Conservation (phyloP, 2,888 invertebrate species). For the Sarcophaga rosellei region DNA sequence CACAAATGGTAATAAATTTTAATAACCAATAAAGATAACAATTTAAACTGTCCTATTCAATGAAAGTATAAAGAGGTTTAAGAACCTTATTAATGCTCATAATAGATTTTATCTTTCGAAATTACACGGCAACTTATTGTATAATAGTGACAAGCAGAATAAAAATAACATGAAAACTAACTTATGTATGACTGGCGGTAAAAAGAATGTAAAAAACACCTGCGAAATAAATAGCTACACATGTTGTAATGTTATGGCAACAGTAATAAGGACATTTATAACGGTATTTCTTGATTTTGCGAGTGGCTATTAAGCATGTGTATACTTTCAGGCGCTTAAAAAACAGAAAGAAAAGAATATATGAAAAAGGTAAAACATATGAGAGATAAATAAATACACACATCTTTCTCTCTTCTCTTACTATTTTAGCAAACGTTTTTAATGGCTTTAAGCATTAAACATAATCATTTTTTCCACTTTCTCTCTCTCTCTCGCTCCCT, state of each 20-base stretch:
- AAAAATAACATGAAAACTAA: no score
- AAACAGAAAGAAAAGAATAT: neutral
- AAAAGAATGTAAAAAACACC: neutral
- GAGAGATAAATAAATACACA: neutral
- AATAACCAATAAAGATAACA: no score
- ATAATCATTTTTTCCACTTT: neutral
- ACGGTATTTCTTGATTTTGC: neutral
- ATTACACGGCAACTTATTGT: no score
- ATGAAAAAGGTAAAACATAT: neutral
- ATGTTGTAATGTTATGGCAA: neutral
- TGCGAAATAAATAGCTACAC: no score
- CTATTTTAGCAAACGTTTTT: neutral
- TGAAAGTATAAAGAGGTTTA: no score
- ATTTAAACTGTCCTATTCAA: no score
- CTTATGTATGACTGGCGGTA: no score
- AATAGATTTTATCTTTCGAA: no score
- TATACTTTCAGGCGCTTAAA: conserved; percentile 1
- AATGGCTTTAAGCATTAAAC: neutral
- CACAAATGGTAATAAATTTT: no score
- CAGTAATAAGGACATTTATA: conserved; percentile 1
- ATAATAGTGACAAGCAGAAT: no score
- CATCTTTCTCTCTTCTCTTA: neutral
- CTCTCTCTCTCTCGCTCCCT: neutral
- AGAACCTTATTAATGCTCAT: no score
- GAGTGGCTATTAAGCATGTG: conserved; percentile 21